Conservation (phyloP, 1,140 invertebrate genomes). For the Zeugodacus cucurbitae region DNA sequence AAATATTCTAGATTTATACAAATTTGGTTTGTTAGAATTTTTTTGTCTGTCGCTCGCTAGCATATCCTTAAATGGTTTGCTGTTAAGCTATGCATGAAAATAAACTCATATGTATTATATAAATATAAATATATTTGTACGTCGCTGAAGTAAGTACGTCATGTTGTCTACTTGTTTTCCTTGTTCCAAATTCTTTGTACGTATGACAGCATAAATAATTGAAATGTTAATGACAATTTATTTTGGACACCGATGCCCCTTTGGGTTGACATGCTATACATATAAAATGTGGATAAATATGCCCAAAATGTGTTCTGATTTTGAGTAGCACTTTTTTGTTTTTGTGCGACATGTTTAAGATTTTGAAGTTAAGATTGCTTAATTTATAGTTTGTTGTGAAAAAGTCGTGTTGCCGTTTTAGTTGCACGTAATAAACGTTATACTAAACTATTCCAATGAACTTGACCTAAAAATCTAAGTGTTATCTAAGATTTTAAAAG, state of each 20-base stretch:
- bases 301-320: too few relatives aligned
- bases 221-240: not conserved
- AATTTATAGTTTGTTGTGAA: too few relatives aligned
- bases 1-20: not conserved
- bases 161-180: not conserved
- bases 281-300: too few relatives aligned
- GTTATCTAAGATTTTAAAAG: too few relatives aligned
- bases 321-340: too few relatives aligned
- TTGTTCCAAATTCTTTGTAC: slow-evolving; percentile 8
- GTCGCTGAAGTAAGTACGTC: not conserved
- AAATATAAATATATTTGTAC: not conserved
- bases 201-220: not conserved
- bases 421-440: too few relatives aligned
- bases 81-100: not conserved
- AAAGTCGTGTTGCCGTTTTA: too few relatives aligned
- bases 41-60: not conserved
- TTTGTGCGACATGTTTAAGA: too few relatives aligned
- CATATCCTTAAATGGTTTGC: slow-evolving; percentile 30
- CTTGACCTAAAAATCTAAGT: too few relatives aligned
- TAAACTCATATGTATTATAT: not conserved
- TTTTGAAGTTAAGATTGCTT: too few relatives aligned
- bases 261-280: not conserved
- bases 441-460: too few relatives aligned
- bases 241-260: not conserved
- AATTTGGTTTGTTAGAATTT: not conserved